phyloP scores from a whole-genome alignment of 2,888 invertebrate species.

The Agriopis aurantiaria region DNA sequence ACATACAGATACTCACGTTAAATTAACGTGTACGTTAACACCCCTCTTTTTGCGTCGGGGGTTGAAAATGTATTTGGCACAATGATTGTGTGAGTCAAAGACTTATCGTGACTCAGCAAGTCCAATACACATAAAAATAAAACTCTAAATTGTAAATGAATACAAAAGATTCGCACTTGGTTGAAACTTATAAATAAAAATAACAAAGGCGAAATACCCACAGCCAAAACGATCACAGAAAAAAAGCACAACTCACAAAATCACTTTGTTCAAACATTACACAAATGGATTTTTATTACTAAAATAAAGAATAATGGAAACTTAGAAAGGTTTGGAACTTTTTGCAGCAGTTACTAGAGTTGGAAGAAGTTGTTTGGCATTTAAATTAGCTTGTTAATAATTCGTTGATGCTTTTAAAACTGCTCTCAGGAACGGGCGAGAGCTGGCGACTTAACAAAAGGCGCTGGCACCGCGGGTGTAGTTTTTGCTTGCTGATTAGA shows the following conservation, averaged over 20 bases:
- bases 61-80: background rate
- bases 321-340: constrained; percentile 5
- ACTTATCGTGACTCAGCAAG: background rate
- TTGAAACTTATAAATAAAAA: constrained; percentile 4
- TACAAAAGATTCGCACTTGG: constrained; percentile 7
- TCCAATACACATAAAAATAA: background rate
- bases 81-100: background rate
- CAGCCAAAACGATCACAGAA: constrained; percentile 5
- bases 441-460: constrained; percentile 7
- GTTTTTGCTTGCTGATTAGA: background rate
- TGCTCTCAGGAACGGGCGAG: background rate
- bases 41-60: too few species aligned
- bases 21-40: too few species aligned
- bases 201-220: background rate
- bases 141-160: background rate
- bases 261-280: constrained; percentile 9
- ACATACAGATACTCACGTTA: too few species aligned
- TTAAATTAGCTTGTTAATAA: constrained; percentile 16
- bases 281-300: constrained; percentile 12
- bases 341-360: constrained; percentile 5
- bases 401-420: constrained; percentile 11
- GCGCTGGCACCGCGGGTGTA: background rate
- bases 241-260: constrained; percentile 14
- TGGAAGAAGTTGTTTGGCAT: constrained; percentile 14
- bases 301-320: constrained; percentile 1